A percentile compares a stretch with the other conserved stretches of the same genome.
These are phyloP conservation scores for Lutraria lutraria DNA, from an alignment of 2,888 invertebrate genomes.

Conservation along the genomic window DNA sequence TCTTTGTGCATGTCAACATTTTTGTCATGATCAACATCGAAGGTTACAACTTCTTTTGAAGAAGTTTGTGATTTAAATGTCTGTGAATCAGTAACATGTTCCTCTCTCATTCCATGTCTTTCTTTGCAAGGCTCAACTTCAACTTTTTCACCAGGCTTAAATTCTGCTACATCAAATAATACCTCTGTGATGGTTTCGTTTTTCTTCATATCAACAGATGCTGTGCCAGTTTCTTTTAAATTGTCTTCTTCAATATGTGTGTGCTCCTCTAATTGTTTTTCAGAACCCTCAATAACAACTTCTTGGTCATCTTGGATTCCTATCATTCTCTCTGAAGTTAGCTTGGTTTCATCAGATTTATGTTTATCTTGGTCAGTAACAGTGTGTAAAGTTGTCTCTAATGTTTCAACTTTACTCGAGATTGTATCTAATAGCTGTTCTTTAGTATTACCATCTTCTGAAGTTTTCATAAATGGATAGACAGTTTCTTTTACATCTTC, in stretches of 20 bases:
- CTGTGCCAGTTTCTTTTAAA: constrained; percentile 50
- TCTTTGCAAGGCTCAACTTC: constrained; percentile 55
- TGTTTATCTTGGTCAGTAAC: constrained; percentile 58
- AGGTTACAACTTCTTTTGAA: constrained; percentile 53
- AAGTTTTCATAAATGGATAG: constrained; percentile 60
- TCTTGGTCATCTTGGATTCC: constrained; percentile 47
- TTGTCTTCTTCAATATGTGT: constrained; percentile 40
- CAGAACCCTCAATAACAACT: constrained; percentile 47
- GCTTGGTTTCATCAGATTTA: constrained; percentile 60
- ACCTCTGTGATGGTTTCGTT: constrained; percentile 61
- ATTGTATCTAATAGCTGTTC: constrained; percentile 65
- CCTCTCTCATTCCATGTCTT: constrained; percentile 59
- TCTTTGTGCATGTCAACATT: not conserved
- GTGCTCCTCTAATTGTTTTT: constrained; percentile 47
- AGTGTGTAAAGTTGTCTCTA: constrained; percentile 49
- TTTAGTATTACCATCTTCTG: constrained; percentile 41
- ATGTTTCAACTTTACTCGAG: constrained; percentile 62
- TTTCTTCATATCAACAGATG: constrained; percentile 49
- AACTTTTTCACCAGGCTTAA: constrained; percentile 38
- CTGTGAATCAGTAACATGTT: constrained; percentile 43
- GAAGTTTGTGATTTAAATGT: constrained; percentile 45
- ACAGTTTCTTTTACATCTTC: constrained; percentile 66
- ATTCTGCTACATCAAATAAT: constrained; percentile 57
- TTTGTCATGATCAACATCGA: constrained; percentile 41
- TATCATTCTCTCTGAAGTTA: constrained; percentile 53